These are phyloP conservation scores for Stegodyphus mimosarum DNA, from an alignment of 1,140 invertebrate genomes.

Conservation along the genomic window DNA sequence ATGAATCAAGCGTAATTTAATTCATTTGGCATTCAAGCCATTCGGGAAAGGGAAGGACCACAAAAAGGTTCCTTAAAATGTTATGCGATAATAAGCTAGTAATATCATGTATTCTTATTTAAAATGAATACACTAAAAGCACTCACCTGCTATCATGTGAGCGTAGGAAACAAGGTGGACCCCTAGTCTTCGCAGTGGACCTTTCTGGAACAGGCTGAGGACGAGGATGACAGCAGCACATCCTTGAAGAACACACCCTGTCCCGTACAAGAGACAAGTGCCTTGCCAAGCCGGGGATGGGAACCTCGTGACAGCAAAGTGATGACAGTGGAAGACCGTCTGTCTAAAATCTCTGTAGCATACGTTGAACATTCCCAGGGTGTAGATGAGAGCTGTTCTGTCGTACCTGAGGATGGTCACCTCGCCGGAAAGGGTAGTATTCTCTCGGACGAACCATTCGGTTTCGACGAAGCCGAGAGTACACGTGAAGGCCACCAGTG, in stretches of 20 bases:
- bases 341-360: slow-evolving; percentile 42
- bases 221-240: slow-evolving; percentile 26
- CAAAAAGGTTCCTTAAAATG: no score
- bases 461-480: slow-evolving; percentile 32
- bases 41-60: no score
- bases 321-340: slow-evolving; percentile 31
- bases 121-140: no score
- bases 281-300: slow-evolving; percentile 49
- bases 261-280: slow-evolving; percentile 43
- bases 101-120: no score
- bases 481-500: slow-evolving; percentile 41
- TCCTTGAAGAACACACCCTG: slow-evolving; percentile 41
- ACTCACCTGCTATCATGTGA: slow-evolving; percentile 43
- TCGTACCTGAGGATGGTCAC: slow-evolving; percentile 36
- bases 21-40: no score
- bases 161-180: slow-evolving; percentile 7
- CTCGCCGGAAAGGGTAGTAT: slow-evolving; percentile 1
- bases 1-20: no score
- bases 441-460: slow-evolving; percentile 49
- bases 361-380: slow-evolving; percentile 45
- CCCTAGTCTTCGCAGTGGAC: background rate
- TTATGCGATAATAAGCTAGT: no score
- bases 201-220: slow-evolving; percentile 3
- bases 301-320: slow-evolving; percentile 24
- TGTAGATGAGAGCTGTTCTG: slow-evolving; percentile 36